Percentiles rank a stretch among this genome's conserved stretches.
Conservation (phyloP, 2,113 vertebrate genomes). For the Pterocles gutturalis region DNA sequence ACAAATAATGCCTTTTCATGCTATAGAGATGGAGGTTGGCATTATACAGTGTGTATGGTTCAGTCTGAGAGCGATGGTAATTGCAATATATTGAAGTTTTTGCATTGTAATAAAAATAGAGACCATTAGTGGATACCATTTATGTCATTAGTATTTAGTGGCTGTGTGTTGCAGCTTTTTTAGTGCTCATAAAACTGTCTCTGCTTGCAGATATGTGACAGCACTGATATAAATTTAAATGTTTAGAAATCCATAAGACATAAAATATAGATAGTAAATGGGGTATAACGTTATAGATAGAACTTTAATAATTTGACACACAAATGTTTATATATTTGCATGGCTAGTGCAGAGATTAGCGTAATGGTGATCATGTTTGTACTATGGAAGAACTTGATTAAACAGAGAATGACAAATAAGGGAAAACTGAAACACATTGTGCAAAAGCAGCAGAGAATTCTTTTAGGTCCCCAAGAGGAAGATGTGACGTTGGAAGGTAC, state of each 20-base stretch:
- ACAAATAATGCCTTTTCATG: slow-evolving; percentile 26
- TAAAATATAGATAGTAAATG: slow-evolving; percentile 89
- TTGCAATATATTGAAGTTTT: slow-evolving; percentile 86
- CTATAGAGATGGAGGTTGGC: background rate
- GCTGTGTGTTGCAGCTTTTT: slow-evolving; percentile 88
- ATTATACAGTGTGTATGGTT: slow-evolving; percentile 44
- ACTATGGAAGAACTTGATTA: slow-evolving; percentile 66
- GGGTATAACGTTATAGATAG: slow-evolving; percentile 73
- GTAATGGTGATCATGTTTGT: slow-evolving; percentile 72
- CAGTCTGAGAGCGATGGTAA: slow-evolving; percentile 80
- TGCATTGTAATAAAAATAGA: slow-evolving; percentile 87
- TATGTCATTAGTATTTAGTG: slow-evolving; percentile 89
- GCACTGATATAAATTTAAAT: slow-evolving; percentile 84
- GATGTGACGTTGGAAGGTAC: background rate
- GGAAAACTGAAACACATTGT: slow-evolving; percentile 23
- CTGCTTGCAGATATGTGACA: slow-evolving; percentile 88
- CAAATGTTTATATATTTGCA: slow-evolving; percentile 80
- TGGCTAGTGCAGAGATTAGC: slow-evolving; percentile 75
- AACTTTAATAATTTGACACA: slow-evolving; percentile 76
- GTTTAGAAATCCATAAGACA: slow-evolving; percentile 89
- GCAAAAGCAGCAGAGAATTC: background rate
- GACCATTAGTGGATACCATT: slow-evolving; percentile 90
- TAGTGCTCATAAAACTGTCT: slow-evolving; percentile 94
- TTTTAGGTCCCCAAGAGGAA: background rate
- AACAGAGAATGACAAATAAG: slow-evolving; percentile 64